Conservation (phyloP, 2,113 vertebrate genomes). For the Hystrix brachyura region DNA sequence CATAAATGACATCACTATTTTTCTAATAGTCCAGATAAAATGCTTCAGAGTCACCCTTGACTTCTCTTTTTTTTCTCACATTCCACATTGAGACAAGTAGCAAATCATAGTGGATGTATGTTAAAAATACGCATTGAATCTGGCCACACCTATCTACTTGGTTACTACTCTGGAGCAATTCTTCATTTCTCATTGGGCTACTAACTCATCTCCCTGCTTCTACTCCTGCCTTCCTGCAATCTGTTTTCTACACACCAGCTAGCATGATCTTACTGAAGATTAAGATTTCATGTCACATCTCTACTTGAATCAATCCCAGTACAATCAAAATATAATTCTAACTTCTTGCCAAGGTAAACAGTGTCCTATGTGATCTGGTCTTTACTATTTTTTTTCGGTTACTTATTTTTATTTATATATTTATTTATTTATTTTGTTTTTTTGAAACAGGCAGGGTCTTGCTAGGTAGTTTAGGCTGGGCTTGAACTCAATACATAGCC, state of each 20-base stretch:
- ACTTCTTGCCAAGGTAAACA: background rate
- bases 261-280: background rate
- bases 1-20: background rate
- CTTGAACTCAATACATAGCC: background rate
- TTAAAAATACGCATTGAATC: background rate
- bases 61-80: background rate
- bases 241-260: background rate
- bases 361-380: background rate
- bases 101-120: background rate
- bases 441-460: background rate
- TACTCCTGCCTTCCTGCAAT: background rate
- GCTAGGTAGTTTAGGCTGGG: background rate
- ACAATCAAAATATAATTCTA: background rate
- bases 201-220: background rate
- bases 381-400: background rate
- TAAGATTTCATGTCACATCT: background rate
- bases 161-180: background rate
- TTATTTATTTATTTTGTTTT: background rate
- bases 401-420: background rate
- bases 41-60: background rate
- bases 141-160: background rate
- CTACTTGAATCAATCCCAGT: background rate
- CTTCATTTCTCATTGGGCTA: background rate
- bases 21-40: background rate
- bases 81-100: background rate